Evolutionary conservation across 2,888 invertebrate genomes (phyloP).

Genomic region (Macropis europaea): DNA sequence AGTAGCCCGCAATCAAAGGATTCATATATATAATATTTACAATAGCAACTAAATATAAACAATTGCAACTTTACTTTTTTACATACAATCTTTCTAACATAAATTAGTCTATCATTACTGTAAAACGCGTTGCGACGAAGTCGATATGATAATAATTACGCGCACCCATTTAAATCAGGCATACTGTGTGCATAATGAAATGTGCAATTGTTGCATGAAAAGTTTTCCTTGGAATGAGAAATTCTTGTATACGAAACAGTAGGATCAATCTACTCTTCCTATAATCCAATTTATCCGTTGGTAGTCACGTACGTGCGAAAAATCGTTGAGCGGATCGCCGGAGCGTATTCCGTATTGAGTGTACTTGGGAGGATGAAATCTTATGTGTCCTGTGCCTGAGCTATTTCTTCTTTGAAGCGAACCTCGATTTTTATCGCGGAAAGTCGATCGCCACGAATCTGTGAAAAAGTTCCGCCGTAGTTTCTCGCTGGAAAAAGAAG

Average conservation of each 20-base stretch:
- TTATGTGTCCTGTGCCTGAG: not conserved
- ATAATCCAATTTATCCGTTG: slow-evolving; percentile 36
- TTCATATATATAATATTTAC: too few species aligned
- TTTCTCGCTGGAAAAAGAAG: not conserved
- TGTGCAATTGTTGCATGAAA: not conserved
- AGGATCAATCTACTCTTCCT: not conserved
- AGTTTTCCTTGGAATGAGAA: not conserved
- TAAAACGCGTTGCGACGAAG: too few species aligned
- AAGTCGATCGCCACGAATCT: not conserved
- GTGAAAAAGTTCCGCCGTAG: not conserved
- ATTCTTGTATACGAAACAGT: slow-evolving; percentile 2
- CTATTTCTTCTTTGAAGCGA: not conserved
- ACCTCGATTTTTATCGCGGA: not conserved
- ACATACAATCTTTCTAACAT: too few species aligned
- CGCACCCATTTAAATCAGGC: too few species aligned
- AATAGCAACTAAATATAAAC: too few species aligned
- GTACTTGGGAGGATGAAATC: slow-evolving; percentile 17
- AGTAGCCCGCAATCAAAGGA: too few species aligned
- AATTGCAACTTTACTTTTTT: too few species aligned
- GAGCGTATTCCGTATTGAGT: not conserved
- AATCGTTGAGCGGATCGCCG: slow-evolving; percentile 13
- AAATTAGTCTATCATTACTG: too few species aligned
- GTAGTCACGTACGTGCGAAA: slow-evolving; percentile 37
- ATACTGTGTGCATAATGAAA: too few species aligned
- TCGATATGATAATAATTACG: too few species aligned